Percentiles rank a stretch among this genome's conserved stretches.
phyloP scores from a whole-genome alignment of 92 coral and sea anemone genomes.

The Umimayanthus chanpuru region DNA sequence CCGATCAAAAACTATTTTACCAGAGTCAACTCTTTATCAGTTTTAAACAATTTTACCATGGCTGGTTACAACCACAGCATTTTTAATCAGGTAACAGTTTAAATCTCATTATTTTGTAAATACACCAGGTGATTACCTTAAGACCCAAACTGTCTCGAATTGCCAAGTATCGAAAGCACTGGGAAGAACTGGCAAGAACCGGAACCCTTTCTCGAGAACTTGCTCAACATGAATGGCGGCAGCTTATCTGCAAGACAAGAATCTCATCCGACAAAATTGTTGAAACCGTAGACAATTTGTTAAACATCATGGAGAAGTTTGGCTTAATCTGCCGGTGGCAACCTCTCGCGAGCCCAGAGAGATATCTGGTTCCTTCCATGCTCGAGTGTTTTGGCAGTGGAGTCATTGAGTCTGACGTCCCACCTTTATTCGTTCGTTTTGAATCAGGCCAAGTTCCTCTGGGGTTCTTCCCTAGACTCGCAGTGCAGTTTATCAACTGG shows the following conservation, averaged over 20 bases:
- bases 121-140: constrained; percentile 1
- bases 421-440: constrained; percentile 12
- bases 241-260: constrained; percentile 1
- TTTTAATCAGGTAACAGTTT: no score
- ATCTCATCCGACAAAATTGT: neutral
- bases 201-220: constrained; percentile 13
- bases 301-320: constrained; percentile 28
- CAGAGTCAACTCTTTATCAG: no score
- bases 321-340: constrained; percentile 23
- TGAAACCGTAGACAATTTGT: neutral
- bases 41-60: no score
- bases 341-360: neutral
- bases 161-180: constrained; percentile 7
- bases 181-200: constrained; percentile 24
- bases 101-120: neutral
- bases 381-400: neutral
- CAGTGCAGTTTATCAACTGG: constrained; percentile 28
- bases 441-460: constrained; percentile 26
- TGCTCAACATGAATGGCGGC: constrained; percentile 23
- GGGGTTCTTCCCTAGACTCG: constrained; percentile 8
- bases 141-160: constrained; percentile 8
- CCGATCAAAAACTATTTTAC: no score
- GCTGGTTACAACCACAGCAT: no score
- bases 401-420: neutral
- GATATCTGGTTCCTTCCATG: constrained; percentile 31